Evolutionary conservation across 35 echinoderm and acorn worm genomes (phyloP).

Genomic region (Lytechinus pictus): DNA sequence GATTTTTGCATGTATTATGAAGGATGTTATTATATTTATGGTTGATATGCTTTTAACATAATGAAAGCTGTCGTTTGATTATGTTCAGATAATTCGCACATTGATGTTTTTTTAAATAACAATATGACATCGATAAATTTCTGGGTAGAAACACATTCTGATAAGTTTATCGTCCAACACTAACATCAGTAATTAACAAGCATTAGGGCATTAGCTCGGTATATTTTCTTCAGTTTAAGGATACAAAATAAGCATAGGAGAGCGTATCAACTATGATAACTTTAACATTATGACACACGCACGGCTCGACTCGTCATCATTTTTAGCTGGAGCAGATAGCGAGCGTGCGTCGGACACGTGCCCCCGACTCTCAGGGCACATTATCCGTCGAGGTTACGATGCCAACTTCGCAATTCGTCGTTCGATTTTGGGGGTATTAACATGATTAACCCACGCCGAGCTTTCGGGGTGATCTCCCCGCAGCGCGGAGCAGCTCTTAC

Average conservation of each 20-base stretch:
- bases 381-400: background rate
- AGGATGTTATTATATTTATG: too few relatives aligned
- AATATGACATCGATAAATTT: too few relatives aligned
- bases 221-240: background rate
- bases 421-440: background rate
- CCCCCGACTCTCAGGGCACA: background rate
- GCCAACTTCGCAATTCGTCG: background rate
- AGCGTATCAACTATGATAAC: background rate
- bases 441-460: background rate
- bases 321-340: background rate
- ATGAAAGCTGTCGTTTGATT: too few relatives aligned
- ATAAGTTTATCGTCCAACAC: background rate
- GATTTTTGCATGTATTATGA: too few relatives aligned
- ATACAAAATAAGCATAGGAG: too few relatives aligned
- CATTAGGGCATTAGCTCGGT: background rate
- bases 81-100: too few relatives aligned
- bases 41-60: too few relatives aligned
- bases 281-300: background rate
- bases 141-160: background rate
- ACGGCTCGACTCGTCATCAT: background rate
- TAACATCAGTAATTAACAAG: background rate
- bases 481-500: background rate
- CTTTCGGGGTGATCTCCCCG: background rate
- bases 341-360: background rate
- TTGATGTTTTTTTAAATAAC: too few relatives aligned